Evolutionary conservation across 2,797 vertebrate genomes (phyloP).

Genomic region (Anomalospiza imberbis): DNA sequence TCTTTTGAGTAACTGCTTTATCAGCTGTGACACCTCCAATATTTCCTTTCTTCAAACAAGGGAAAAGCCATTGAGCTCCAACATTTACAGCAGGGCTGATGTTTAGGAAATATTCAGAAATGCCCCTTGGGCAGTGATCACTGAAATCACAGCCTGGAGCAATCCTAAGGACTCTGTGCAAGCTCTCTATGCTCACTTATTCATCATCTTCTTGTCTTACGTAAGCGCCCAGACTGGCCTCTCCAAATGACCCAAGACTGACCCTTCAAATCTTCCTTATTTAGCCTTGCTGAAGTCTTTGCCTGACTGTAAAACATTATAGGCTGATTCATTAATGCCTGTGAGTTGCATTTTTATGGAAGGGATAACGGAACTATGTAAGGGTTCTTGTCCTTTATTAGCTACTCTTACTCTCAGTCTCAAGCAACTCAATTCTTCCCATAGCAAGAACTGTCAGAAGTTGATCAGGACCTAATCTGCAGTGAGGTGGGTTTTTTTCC

Average conservation of each 20-base stretch:
- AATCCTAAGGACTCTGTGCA: neutral
- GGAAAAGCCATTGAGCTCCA: neutral
- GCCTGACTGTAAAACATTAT: constrained; percentile 1
- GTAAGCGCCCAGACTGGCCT: constrained; percentile 12
- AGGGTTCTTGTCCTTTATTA: neutral
- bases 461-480: neutral
- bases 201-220: constrained; percentile 26
- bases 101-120: neutral
- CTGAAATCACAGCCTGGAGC: neutral
- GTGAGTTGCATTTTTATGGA: neutral
- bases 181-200: neutral
- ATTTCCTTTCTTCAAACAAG: neutral
- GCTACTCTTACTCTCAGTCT: neutral
- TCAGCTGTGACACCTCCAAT: fast-evolving
- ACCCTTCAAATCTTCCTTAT: constrained; percentile 14
- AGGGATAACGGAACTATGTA: neutral
- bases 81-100: neutral
- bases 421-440: neutral
- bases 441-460: neutral
- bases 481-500: neutral
- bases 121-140: neutral
- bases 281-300: neutral
- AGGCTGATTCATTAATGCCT: neutral
- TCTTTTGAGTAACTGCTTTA: neutral
- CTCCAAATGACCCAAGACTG: neutral